A percentile compares a stretch with the other conserved stretches of the same genome.
These are phyloP conservation scores for Acipenser ruthenus DNA, from an alignment of 2,797 vertebrate species.

Conservation along the genomic window DNA sequence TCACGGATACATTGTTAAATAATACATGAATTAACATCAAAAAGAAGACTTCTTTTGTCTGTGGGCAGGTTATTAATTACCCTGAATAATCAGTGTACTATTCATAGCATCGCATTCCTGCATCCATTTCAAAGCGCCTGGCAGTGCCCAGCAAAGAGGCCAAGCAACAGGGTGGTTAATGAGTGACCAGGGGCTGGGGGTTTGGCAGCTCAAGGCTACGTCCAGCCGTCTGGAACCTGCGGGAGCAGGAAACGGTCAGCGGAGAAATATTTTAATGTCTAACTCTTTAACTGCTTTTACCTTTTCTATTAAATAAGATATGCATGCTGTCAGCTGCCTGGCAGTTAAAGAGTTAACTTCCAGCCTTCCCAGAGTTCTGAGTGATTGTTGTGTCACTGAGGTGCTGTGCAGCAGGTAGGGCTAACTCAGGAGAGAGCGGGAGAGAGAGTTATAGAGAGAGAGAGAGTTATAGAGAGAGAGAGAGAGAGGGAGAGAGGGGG, in stretches of 20 bases:
- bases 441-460: too few species aligned
- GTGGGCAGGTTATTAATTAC: background rate
- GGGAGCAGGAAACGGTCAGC: background rate
- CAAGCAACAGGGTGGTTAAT: conserved; percentile 2
- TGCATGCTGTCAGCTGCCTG: background rate
- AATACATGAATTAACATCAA: too few species aligned
- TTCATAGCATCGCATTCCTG: background rate
- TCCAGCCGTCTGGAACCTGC: background rate
- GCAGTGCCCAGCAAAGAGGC: background rate
- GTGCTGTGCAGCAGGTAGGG: background rate
- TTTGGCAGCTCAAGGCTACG: conserved; percentile 1
- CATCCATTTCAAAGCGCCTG: background rate
- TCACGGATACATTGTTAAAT: too few species aligned
- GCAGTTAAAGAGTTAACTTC: background rate
- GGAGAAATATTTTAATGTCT: background rate
- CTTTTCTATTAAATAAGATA: background rate
- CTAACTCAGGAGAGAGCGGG: background rate
- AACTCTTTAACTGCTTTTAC: background rate
- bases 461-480: background rate
- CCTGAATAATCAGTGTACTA: background rate
- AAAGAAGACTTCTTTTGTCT: background rate
- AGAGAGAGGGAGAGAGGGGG: too few species aligned
- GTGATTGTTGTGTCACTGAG: background rate
- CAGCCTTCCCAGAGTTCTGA: background rate
- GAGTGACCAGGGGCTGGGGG: conserved; percentile 12